Evolutionary conservation across 1,140 invertebrate species (phyloP).

Genomic region (Ganaspis sp.): DNA sequence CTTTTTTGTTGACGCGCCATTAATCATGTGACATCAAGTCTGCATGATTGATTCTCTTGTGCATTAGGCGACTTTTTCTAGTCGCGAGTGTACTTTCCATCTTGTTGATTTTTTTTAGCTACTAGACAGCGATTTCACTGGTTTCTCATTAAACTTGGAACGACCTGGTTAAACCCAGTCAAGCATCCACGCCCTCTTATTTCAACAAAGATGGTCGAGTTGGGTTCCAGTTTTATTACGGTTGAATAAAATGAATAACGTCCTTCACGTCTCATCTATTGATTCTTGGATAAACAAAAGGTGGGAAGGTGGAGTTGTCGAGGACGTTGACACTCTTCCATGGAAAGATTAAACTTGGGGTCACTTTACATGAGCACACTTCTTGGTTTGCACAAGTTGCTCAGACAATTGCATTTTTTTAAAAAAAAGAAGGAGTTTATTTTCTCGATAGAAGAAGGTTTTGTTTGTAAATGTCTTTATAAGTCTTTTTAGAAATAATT

Average conservation of each 20-base stretch:
- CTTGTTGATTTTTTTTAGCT: background rate
- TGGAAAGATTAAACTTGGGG: background rate
- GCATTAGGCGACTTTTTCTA: background rate
- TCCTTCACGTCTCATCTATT: conserved; percentile 40
- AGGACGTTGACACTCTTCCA: background rate
- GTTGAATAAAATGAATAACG: conserved; percentile 43
- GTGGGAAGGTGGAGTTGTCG: background rate
- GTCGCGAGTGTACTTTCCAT: background rate
- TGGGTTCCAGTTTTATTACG: conserved; percentile 48
- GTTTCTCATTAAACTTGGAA: conserved; percentile 47
- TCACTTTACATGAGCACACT: background rate
- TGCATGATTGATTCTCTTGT: background rate
- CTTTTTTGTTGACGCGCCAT: no score
- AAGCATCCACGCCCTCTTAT: conserved; percentile 19
- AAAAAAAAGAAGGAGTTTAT: no score
- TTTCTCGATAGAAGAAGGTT: no score
- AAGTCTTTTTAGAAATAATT: no score
- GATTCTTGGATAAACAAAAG: conserved; percentile 55
- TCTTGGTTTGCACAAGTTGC: background rate
- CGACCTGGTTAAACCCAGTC: background rate
- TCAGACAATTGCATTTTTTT: no score
- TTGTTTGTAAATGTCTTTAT: no score
- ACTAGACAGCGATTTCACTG: background rate
- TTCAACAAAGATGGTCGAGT: conserved; percentile 49
- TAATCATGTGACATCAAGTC: background rate